Base-by-base conservation (phyloP, 2,888 invertebrate species). In the Eucriotettix oculatus region DNA sequence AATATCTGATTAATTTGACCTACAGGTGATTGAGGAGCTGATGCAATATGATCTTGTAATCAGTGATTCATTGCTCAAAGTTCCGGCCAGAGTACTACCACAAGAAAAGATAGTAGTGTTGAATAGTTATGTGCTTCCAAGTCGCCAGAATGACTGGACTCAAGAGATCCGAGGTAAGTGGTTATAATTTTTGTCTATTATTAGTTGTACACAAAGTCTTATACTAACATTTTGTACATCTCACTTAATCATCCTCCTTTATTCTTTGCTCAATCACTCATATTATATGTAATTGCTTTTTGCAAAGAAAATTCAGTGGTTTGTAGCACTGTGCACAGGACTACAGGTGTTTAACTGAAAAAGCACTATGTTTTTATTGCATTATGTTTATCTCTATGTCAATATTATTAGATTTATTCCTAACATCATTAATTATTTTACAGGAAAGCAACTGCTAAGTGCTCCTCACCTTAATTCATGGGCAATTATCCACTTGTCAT, bases 81-180 rank as follows among this genome's bases (percentile, higher is more conserved):
- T 93, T 12, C 76, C 79, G 5, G 90, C 80, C 0, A 79, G 93
- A 3, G 73, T 82, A 10, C 68, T 93, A 16, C 79, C 79, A 0
- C 61, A 73, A 0, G 90, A 92, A 68, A 72, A 68, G 0, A 86
- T 92, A 7, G 11, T 78, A 0, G 79, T 82, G 64, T 82, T 78
- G 0, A 69, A 70, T 58, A 67, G 71, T 53, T 61, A 69, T 0
- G 57, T 55, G 12, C 58, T 12, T 10, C 71, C 76, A 0, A 84
- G 83, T 12, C 72, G 73, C 0, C 76, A 78, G 1, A 90, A 86
- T 0, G 89, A 93, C 58, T 95, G 94, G 92, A 85, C 86, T 0
- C 71, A 75, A 1, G 81, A 82, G 44, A 78, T 92, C 70, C 75
- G 86, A 64, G 71, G 74, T 62, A 54, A 60, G 55, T 60, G 7